Percentiles rank a stretch among this genome's conserved stretches.
These are phyloP conservation scores for Lochmaea crataegi DNA, from an alignment of 2,888 invertebrate genomes.

Conservation along the genomic window DNA sequence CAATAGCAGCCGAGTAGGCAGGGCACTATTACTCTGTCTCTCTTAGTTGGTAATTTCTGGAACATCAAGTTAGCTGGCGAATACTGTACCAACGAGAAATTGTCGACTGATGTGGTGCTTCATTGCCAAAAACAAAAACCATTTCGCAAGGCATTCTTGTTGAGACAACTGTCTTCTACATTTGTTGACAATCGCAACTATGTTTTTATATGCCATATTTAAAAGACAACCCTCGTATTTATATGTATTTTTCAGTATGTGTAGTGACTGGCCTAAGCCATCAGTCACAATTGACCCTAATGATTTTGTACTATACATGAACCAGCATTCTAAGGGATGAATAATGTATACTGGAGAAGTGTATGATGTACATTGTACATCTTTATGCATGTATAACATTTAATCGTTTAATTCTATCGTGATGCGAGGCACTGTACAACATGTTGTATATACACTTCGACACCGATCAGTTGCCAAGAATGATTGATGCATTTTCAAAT, in stretches of 20 bases:
- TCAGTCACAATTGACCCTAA: constrained; percentile 5
- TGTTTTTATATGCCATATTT: too few species aligned
- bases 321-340: constrained; percentile 5
- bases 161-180: too few species aligned
- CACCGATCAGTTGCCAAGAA: constrained; percentile 14
- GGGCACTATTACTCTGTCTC: too few species aligned
- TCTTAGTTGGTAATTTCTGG: too few species aligned
- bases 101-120: too few species aligned
- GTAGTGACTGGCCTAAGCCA: not conserved
- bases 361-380: constrained; percentile 6
- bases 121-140: too few species aligned
- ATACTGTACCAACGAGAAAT: too few species aligned
- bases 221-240: too few species aligned
- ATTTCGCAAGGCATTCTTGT: too few species aligned
- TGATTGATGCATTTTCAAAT: constrained; percentile 17
- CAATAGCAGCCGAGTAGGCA: too few species aligned
- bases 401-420: not conserved
- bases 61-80: too few species aligned
- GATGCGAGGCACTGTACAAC: constrained; percentile 13
- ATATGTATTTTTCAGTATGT: not conserved
- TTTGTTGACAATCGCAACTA: too few species aligned
- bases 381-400: constrained; percentile 8
- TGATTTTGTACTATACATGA: not conserved
- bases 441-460: constrained; percentile 12
- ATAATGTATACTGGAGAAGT: constrained; percentile 2